Conservation (phyloP, 2,113 vertebrate genomes). For the Bostrychus sinensis region DNA sequence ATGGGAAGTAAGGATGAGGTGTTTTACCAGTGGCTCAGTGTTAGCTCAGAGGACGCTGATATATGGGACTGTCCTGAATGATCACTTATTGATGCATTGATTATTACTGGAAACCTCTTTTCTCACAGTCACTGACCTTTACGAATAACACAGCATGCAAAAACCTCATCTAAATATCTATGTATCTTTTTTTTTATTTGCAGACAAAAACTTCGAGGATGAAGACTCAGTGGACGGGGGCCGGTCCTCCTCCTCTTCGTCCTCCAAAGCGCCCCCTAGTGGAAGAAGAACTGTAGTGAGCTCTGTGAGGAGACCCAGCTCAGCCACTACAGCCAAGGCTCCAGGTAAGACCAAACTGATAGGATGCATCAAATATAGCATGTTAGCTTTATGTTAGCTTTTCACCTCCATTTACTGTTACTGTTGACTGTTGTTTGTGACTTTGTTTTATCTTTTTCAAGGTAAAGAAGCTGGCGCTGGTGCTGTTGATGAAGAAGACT, state of each 20-base stretch:
- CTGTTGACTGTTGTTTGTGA: neutral
- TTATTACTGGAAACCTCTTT: conserved; percentile 8
- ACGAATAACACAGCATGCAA: neutral
- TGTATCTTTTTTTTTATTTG: conserved; percentile 19
- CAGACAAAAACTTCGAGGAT: conserved; percentile 99
- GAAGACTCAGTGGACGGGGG: conserved; percentile 98
- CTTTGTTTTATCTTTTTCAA: conserved; percentile 9
- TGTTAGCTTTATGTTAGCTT: neutral
- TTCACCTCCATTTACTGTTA: neutral
- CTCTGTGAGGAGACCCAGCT: conserved; percentile 85
- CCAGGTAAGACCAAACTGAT: conserved; percentile 78
- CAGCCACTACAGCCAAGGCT: conserved; percentile 82
- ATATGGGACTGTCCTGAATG: neutral
- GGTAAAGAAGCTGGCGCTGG: conserved; percentile 91
- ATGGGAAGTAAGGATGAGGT: conserved; percentile 11
- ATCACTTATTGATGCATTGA: conserved; percentile 30
- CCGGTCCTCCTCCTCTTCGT: conserved; percentile 95
- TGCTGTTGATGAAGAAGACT: conserved; percentile 96
- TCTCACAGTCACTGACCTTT: neutral
- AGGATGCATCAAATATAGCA: neutral
- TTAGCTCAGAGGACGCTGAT: conserved; percentile 2
- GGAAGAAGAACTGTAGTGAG: conserved; percentile 83
- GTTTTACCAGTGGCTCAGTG: neutral
- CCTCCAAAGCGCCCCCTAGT: conserved; percentile 87
- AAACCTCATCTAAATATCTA: neutral